Base-by-base conservation (phyloP, 1,140 invertebrate species). In the Pygmarrhopalites habei region DNA sequence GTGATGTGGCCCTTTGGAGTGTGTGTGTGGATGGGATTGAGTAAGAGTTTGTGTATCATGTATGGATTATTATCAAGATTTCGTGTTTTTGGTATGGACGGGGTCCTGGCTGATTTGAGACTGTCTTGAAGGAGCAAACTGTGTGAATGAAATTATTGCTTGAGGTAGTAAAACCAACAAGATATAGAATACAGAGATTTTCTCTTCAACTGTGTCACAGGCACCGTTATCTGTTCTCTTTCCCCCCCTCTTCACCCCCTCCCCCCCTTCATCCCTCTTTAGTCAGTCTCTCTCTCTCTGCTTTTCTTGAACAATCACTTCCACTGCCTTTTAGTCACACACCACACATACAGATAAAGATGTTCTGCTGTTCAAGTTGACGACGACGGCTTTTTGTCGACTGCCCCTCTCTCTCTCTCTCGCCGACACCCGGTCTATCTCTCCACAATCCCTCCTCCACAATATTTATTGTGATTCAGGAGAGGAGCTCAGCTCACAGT, bases 71-170 rank as follows among this genome's bases (percentile, higher is more conserved):
- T 19, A 10, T 7, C 14, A 21, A 12, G 5, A 7, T 7, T 19
- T 23, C 46, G 7, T 12, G 7, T 49, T 17, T 12, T 49, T 19
- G 46, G 7, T 23, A 12, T 10, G 12, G 46, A 49, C 23, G 46
- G 23, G 12, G 23, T 49, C 12, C 12, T 49, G 12, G 46, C 23
- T 21, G 26, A 15, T 7, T 23, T 55, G 26, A 12, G 26, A 29
- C 23, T 55, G 29, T 49, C 47, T 23, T 49, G 7, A 12, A 7
- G 5, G 26, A 55, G 51, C 29, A 55, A 55, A 32, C 23, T 55
- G 29, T 55, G 26, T 55, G 51, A 55, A 55, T 55, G 51, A 55
- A 55, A 55, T 55, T 21, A n/a, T n/a, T n/a, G 51, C 51, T 55
- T 55, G 51, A 55, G 51, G 51, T 55, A 55, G 51, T 28, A 55